These are phyloP conservation scores for Luscinia megarhynchos DNA, from an alignment of 2,797 vertebrate species.

Conservation along the genomic window DNA sequence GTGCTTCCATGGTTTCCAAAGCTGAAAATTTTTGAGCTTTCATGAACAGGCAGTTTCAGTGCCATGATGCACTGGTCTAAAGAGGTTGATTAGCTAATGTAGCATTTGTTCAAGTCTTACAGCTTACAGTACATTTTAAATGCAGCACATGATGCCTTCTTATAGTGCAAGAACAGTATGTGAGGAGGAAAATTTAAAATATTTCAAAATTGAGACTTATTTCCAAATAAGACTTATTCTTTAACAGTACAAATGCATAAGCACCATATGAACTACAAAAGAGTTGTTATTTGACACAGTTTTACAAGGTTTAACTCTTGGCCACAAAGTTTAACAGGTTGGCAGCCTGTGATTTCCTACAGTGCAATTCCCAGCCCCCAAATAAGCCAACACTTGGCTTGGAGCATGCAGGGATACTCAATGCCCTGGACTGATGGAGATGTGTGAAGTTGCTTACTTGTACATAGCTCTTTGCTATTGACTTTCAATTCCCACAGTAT, in stretches of 20 bases:
- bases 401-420: neutral
- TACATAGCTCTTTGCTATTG: neutral
- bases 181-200: neutral
- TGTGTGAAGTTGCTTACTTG: neutral
- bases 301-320: neutral
- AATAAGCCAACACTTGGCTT: neutral
- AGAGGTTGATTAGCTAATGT: neutral
- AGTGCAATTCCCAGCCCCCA: neutral
- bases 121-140: neutral
- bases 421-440: neutral
- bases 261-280: neutral
- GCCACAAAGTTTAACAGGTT: neutral
- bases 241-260: neutral
- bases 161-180: neutral
- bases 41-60: neutral
- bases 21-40: neutral
- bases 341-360: neutral
- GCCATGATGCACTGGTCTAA: neutral
- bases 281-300: neutral
- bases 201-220: neutral
- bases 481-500: neutral
- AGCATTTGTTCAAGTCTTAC: slow-evolving; percentile 2
- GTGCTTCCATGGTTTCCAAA: neutral
- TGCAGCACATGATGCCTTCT: neutral
- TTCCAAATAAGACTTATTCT: neutral